Conservation (phyloP, 1,140 invertebrate genomes). For the Diorhabda carinulata region DNA sequence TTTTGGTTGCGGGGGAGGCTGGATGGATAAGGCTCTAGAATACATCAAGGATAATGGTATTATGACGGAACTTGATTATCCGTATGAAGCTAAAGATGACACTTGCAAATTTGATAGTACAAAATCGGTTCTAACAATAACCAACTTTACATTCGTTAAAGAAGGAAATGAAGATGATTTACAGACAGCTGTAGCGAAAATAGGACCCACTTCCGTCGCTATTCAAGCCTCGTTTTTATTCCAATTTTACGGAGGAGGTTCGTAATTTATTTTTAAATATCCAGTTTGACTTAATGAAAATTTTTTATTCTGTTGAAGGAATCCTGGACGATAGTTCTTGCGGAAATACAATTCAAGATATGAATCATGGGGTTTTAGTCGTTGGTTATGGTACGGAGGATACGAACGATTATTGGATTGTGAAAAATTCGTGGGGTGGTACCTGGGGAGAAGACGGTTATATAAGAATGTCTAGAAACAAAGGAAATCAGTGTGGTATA, state of each 20-base stretch:
- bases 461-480: conserved; percentile 83
- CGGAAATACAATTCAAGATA: conserved; percentile 59
- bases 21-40: neutral
- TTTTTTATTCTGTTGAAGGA: neutral
- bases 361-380: conserved; percentile 84
- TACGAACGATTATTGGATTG: conserved; percentile 73
- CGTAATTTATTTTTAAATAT: neutral
- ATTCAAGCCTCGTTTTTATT: neutral
- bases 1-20: neutral
- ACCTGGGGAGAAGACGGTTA: conserved; percentile 84
- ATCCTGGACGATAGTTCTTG: conserved; percentile 20
- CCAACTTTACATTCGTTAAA: neutral
- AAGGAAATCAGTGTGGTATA: conserved; percentile 85
- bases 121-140: neutral
- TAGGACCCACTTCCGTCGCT: neutral
- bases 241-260: neutral
- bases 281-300: neutral
- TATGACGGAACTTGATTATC: neutral
- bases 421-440: conserved; percentile 81
- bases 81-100: neutral
- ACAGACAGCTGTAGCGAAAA: neutral
- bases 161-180: neutral
- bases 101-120: neutral
- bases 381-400: conserved; percentile 74
- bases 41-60: neutral